Percentiles rank a stretch among this genome's conserved stretches.
phyloP scores from a whole-genome alignment of 2,797 vertebrate species.

The Pseudotriccus pelzelni region DNA sequence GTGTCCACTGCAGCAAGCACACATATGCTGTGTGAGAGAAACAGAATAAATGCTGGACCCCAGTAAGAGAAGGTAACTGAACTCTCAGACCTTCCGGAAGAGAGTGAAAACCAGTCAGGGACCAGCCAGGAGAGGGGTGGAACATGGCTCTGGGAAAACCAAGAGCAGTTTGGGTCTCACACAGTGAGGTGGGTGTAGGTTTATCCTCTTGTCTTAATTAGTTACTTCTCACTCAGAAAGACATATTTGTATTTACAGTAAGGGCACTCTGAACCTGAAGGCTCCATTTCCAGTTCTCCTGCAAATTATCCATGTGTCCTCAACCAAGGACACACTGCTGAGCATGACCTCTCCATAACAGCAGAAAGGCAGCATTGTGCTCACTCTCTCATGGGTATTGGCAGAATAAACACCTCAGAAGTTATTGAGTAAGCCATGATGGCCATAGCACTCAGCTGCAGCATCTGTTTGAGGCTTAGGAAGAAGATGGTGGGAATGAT shows the following conservation, averaged over 20 bases:
- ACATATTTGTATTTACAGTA: background rate
- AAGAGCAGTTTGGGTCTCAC: background rate
- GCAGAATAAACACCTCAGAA: background rate
- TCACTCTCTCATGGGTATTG: background rate
- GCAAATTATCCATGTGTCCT: background rate
- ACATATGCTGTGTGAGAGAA: background rate
- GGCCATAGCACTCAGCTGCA: background rate
- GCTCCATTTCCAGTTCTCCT: background rate
- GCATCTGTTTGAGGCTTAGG: background rate
- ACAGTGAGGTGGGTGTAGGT: background rate
- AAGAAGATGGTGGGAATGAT: background rate
- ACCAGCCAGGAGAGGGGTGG: background rate
- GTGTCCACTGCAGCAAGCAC: background rate
- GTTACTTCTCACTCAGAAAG: background rate
- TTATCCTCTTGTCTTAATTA: background rate
- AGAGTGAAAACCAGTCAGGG: background rate
- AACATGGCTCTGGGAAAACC: background rate
- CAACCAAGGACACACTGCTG: background rate
- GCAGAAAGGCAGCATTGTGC: background rate
- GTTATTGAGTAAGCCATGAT: rapidly evolving
- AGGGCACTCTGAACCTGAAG: background rate
- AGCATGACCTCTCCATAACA: background rate
- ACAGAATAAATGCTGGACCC: background rate
- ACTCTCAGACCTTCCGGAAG: background rate
- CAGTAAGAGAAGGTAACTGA: background rate